These are phyloP conservation scores for Schizopygopsis pylzovi DNA, from an alignment of 2,797 vertebrate species.

Conservation along the genomic window DNA sequence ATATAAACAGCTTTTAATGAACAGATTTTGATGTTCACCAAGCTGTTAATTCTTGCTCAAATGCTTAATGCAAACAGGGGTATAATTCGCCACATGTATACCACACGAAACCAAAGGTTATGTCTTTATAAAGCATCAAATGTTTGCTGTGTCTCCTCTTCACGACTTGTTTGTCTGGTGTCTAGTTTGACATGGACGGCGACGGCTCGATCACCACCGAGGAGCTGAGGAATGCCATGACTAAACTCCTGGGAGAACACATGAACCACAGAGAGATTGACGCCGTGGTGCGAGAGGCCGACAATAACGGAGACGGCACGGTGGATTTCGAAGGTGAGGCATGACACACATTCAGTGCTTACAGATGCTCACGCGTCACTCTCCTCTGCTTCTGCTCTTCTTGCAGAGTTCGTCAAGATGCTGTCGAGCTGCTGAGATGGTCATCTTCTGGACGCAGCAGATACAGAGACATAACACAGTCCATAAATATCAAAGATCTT, in stretches of 20 bases:
- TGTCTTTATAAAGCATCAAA: too few relatives aligned
- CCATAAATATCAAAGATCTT: not conserved
- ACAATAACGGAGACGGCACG: constrained; percentile 93
- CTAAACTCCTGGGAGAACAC: constrained; percentile 92
- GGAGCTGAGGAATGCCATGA: constrained; percentile 92
- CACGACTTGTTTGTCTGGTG: not conserved
- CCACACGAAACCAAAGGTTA: too few relatives aligned
- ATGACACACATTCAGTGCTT: not conserved
- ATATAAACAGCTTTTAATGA: too few relatives aligned
- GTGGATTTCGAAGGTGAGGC: constrained; percentile 96
- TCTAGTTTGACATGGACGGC: constrained; percentile 93
- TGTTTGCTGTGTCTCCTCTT: too few relatives aligned
- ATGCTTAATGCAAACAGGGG: too few relatives aligned
- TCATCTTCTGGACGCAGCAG: constrained; percentile 22
- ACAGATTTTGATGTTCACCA: too few relatives aligned
- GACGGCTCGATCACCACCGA: constrained; percentile 96
- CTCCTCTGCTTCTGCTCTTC: constrained; percentile 34
- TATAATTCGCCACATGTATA: too few relatives aligned
- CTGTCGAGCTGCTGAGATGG: constrained; percentile 76
- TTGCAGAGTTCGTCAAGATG: constrained; percentile 82
- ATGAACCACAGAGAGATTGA: constrained; percentile 91
- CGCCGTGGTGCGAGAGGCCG: constrained; percentile 91
- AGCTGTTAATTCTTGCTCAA: too few relatives aligned
- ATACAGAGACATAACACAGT: not conserved
- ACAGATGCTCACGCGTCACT: not conserved